Conservation (phyloP, 2,113 vertebrate genomes). For the Oreochromis aureus region DNA sequence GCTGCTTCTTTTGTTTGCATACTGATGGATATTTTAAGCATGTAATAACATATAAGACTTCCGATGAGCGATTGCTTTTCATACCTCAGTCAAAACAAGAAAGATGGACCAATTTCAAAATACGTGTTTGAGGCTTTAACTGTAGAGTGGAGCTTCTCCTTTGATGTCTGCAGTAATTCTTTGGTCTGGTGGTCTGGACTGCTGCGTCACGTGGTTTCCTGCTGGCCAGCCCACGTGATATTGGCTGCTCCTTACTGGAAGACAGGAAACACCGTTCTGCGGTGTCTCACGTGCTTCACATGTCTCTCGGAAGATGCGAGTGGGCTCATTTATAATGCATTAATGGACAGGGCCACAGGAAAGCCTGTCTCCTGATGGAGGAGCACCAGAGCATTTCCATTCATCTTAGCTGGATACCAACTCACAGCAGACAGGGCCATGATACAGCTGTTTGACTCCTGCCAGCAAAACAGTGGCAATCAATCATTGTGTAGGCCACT, state of each 20-base stretch:
- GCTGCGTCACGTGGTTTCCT: constrained; percentile 61
- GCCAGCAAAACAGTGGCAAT: not conserved
- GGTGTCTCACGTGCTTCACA: constrained; percentile 52
- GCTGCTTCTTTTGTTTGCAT: not conserved
- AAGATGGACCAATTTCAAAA: not conserved
- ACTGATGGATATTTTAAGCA: not conserved
- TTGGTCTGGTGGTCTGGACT: constrained; percentile 36
- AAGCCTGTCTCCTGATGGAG: constrained; percentile 35
- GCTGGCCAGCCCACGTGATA: constrained; percentile 47
- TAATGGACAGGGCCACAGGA: constrained; percentile 53
- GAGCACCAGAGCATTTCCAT: constrained; percentile 34
- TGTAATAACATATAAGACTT: not conserved
- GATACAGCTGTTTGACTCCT: constrained; percentile 6
- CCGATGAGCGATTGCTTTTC: not conserved
- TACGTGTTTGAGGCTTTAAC: not conserved
- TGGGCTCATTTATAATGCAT: constrained; percentile 64
- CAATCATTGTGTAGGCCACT: constrained; percentile 2
- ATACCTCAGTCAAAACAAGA: not conserved
- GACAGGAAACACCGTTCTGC: constrained; percentile 58
- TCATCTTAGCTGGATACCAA: constrained; percentile 34
- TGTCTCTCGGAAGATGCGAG: constrained; percentile 48
- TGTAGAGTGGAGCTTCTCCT: not conserved
- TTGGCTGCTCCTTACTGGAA: constrained; percentile 60
- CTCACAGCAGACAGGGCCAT: constrained; percentile 17
- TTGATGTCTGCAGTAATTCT: not conserved